Conservation (phyloP, 2,113 vertebrate genomes). For the Vicugna pacos region DNA sequence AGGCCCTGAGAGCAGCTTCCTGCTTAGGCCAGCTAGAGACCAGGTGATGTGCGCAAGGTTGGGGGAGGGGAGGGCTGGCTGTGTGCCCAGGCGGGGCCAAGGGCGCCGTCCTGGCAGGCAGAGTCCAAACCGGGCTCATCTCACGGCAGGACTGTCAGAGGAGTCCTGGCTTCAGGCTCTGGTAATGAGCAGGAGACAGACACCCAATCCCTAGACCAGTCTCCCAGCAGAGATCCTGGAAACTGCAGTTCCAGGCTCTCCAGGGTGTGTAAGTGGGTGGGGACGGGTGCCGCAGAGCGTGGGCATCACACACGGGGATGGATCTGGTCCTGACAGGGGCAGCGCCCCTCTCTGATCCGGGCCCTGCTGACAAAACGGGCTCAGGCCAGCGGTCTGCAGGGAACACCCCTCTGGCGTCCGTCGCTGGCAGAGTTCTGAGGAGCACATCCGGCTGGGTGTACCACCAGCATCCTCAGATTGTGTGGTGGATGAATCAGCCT, state of each 20-base stretch:
- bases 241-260: not conserved
- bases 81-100: not conserved
- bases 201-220: not conserved
- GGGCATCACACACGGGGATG: not conserved
- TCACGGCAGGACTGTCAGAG: not conserved
- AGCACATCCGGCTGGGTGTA: not conserved
- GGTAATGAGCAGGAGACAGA: rapidly evolving
- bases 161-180: not conserved
- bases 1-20: constrained; percentile 30
- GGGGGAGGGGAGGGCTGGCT: not conserved
- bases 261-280: too few relatives aligned
- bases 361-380: not conserved
- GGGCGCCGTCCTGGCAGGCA: too few relatives aligned
- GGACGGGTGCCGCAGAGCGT: too few relatives aligned
- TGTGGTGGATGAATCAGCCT: not conserved
- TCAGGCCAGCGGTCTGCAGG: not conserved
- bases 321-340: not conserved
- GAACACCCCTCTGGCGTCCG: not conserved
- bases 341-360: not conserved
- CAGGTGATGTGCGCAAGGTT: not conserved
- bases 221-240: not conserved
- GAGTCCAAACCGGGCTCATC: not conserved
- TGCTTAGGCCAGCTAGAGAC: not conserved
- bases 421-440: not conserved
- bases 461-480: constrained; percentile 37